These are phyloP conservation scores for Microtus pennsylvanicus DNA, from an alignment of 2,113 vertebrate species.

Conservation along the genomic window DNA sequence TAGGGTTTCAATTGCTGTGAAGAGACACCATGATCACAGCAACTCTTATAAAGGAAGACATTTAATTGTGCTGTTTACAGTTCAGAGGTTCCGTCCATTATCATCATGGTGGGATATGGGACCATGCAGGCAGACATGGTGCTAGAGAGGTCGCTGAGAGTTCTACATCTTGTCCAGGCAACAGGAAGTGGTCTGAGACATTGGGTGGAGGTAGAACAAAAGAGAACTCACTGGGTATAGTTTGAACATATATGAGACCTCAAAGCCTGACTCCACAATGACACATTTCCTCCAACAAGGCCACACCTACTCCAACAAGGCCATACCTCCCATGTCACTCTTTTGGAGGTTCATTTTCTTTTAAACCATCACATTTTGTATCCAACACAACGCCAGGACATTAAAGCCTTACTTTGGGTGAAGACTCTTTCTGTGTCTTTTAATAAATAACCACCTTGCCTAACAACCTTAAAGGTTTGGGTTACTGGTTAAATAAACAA, in stretches of 20 bases:
- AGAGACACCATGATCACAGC: not conserved
- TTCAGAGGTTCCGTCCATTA: not conserved
- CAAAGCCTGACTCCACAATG: not conserved
- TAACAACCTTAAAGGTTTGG: not conserved
- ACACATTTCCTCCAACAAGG: not conserved
- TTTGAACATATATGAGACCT: not conserved
- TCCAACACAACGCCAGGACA: not conserved
- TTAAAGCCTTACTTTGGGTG: not conserved
- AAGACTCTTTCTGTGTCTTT: slow-evolving; percentile 17
- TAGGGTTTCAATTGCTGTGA: not conserved
- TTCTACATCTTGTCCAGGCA: not conserved
- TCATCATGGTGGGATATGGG: not conserved
- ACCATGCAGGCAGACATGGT: not conserved
- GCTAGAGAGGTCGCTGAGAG: not conserved
- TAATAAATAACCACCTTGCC: slow-evolving; percentile 10
- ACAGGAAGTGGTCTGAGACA: not conserved
- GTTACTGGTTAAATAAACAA: not conserved
- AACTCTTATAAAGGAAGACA: not conserved
- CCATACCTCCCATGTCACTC: not conserved
- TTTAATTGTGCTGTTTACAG: not conserved
- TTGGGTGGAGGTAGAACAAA: not conserved
- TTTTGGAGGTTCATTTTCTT: not conserved
- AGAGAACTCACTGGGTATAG: not conserved
- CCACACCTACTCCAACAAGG: not conserved
- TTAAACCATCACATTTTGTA: not conserved